Conservation (phyloP, 1,140 invertebrate species). For the Microvelia longipes region DNA sequence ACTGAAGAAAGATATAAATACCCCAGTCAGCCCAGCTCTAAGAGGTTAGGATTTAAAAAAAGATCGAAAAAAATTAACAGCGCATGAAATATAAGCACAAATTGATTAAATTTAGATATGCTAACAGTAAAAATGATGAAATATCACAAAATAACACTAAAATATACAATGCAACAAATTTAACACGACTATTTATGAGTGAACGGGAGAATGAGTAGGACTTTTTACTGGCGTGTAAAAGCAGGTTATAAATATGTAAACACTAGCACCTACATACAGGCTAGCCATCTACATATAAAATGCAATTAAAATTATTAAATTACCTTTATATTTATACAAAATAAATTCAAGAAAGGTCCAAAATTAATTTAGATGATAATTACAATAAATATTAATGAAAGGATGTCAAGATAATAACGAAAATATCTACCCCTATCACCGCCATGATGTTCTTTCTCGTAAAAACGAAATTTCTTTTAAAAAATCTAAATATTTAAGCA, state of each 20-base stretch:
- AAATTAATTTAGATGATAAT: neutral
- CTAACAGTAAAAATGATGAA: no score
- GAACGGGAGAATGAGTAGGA: neutral
- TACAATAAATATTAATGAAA: neutral
- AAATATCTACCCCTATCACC: neutral
- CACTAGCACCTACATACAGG: neutral
- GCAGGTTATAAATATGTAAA: neutral
- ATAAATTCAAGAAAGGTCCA: neutral
- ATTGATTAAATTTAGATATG: no score
- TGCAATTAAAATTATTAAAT: neutral
- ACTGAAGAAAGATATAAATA: neutral
- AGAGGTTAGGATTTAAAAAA: neutral
- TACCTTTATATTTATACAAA: neutral
- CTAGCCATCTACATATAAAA: neutral
- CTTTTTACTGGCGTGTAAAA: neutral
- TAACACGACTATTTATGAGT: neutral
- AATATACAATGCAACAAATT: neutral
- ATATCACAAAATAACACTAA: no score
- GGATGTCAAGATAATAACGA: neutral
- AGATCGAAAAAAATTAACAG: no score
- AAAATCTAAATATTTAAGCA: no score
- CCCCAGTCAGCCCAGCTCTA: neutral
- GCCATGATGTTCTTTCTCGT: neutral
- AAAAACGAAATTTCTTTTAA: neutral
- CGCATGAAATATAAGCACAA: no score